Base-by-base conservation (phyloP, 2,113 vertebrate species). In the Cygnus buccinator region DNA sequence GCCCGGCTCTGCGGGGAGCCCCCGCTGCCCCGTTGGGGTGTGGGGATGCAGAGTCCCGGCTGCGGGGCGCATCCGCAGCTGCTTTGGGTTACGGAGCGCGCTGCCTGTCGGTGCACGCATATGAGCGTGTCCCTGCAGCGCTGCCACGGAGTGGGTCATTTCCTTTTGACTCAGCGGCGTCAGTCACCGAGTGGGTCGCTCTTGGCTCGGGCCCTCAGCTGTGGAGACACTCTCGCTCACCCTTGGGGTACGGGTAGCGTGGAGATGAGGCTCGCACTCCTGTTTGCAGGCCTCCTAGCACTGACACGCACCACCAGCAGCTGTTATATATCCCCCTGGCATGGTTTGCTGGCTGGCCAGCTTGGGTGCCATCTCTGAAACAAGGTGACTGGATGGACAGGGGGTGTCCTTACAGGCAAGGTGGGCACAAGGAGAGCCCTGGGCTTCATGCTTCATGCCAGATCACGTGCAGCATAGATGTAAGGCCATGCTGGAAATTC, bases 91-190 rank as follows among this genome's bases (percentile, higher is more conserved):
- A n/a, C 15, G 2, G 57, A 7, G 67, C 7, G 37, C 75, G 58
- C 44, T 22, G 79, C 75, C 76, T 5, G 57, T 3, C 7, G 8
- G 19, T 66, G 62, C 84, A 6, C 18, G 65, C 13, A 58, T 29
- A 37, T 86, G 94, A 91, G 84, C 84, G 19, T 3, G 41, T 6
- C 77, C 76, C 96, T 73, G 92, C 88, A 5, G 52, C 0, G 22
- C 63, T 58, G 5, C 26, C 89, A 17, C 16, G 14, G 84, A 23
- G n/a, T 43, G 58, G 95, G 74, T 90, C 94, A 93, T 88, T 96
- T 94, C 95, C 95, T 93, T 48, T 50, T 95, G 96, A 92, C 90
- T 96, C 96, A 93, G 78, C 23, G 0, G 63, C 82, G 58, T 61
- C 96, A 87, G 0, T 83, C 92, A 75, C 61, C 1, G 57, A 20